phyloP scores from a whole-genome alignment of 2,797 vertebrate genomes.

The Fistularia tabacaria region DNA sequence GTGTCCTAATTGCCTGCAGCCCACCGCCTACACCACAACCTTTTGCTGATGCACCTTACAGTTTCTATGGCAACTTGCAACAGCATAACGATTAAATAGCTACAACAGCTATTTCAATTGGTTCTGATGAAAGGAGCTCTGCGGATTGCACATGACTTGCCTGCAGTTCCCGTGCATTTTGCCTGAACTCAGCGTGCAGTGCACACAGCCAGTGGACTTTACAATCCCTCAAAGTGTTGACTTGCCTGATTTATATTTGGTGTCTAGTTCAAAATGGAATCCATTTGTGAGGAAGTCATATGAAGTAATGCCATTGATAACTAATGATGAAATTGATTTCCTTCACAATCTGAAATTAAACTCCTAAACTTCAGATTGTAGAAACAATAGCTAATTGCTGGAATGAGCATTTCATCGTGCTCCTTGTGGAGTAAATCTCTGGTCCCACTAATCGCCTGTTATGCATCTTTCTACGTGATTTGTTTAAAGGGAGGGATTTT shows the following conservation, averaged over 20 bases:
- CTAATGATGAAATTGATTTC: no score
- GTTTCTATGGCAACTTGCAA: slow-evolving; percentile 66
- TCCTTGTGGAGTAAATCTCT: no score
- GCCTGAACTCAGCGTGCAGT: slow-evolving; percentile 14
- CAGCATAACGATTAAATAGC: slow-evolving; percentile 55
- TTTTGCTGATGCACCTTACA: slow-evolving; percentile 52
- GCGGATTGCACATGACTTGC: slow-evolving; percentile 45
- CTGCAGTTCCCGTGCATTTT: slow-evolving; percentile 40
- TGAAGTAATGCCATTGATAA: no score
- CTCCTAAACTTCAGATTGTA: no score
- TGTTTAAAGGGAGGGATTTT: neutral
- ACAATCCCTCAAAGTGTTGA: neutral
- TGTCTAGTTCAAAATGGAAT: neutral
- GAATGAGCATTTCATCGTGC: no score
- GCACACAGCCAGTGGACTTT: slow-evolving; percentile 1
- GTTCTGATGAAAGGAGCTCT: slow-evolving; percentile 37
- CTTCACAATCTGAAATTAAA: no score
- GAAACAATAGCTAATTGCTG: no score
- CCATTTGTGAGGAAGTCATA: neutral
- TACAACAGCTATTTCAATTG: slow-evolving; percentile 49
- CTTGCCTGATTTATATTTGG: neutral
- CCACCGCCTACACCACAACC: slow-evolving; percentile 61
- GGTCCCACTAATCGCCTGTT: no score
- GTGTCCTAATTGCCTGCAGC: slow-evolving; percentile 55
- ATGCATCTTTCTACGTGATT: no score